Percentiles rank a stretch among this genome's conserved stretches.
Conservation (phyloP, 2,888 invertebrate species). For the Apomyelois bistriatella region DNA sequence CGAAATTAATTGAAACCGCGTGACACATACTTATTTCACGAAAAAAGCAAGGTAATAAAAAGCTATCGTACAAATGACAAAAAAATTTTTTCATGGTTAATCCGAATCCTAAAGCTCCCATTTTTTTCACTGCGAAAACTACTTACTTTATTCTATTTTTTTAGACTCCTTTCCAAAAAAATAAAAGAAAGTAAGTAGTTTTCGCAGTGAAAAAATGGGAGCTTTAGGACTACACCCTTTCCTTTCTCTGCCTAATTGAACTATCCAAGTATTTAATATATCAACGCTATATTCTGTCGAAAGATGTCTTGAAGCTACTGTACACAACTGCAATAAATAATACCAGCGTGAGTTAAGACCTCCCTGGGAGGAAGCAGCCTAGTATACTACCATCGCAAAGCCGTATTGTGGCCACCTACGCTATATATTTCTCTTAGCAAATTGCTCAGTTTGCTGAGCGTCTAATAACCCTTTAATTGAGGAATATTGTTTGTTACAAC, state of each 20-base stretch:
- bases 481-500: slow-evolving; percentile 33
- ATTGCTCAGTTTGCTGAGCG: slow-evolving; percentile 68
- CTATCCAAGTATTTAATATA: background rate
- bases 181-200: no score
- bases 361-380: slow-evolving; percentile 71
- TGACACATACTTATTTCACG: no score
- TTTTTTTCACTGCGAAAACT: no score
- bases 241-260: background rate
- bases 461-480: slow-evolving; percentile 78
- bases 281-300: background rate
- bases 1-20: no score
- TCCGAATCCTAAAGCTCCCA: no score
- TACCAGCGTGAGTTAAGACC: slow-evolving; percentile 74
- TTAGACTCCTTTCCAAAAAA: no score
- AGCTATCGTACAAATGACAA: no score
- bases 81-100: no score
- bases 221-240: no score
- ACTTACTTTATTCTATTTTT: no score
- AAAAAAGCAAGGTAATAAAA: no score
- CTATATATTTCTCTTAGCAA: slow-evolving; percentile 76
- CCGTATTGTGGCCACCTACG: slow-evolving; percentile 73
- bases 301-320: slow-evolving; percentile 43
- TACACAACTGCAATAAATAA: slow-evolving; percentile 72
- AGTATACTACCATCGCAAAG: slow-evolving; percentile 66
- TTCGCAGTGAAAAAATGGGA: no score